phyloP scores from a whole-genome alignment of 1,140 invertebrate genomes.

The Pseudomyrmex dendroicus region DNA sequence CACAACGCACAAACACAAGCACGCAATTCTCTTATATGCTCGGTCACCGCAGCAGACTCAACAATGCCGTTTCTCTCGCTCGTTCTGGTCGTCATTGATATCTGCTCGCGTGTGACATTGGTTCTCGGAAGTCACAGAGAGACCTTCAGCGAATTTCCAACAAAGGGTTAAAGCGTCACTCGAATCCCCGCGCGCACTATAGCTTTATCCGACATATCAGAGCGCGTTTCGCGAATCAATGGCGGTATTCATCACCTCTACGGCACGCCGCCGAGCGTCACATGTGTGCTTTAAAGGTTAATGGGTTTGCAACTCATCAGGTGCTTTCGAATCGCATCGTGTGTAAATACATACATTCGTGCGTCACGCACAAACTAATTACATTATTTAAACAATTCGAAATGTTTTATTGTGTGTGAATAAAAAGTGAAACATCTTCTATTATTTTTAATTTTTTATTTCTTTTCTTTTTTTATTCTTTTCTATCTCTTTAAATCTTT shows the following conservation, averaged over 20 bases:
- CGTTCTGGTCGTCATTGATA: conserved; percentile 22
- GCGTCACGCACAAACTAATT: too few species aligned
- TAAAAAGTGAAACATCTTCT: too few species aligned
- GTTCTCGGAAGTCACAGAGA: conserved; percentile 25
- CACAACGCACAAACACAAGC: neutral
- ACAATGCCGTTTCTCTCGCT: conserved; percentile 28
- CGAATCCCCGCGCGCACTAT: neutral
- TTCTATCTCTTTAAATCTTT: too few species aligned
- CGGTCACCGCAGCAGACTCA: conserved; percentile 33
- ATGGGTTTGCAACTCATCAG: too few species aligned
- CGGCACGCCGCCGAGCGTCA: neutral
- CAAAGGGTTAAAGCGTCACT: conserved; percentile 36
- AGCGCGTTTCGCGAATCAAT: conserved; percentile 15
- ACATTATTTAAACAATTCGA: too few species aligned
- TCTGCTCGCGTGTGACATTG: neutral
- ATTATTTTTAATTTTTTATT: too few species aligned
- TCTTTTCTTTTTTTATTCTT: too few species aligned
- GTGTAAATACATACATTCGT: too few species aligned
- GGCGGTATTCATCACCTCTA: conserved; percentile 4
- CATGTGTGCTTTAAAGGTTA: too few species aligned
- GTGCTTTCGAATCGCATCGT: too few species aligned
- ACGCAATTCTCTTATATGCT: neutral
- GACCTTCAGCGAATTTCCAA: conserved; percentile 15
- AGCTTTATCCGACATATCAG: conserved; percentile 1
- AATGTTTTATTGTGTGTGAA: too few species aligned